Evolutionary conservation across 2,113 vertebrate genomes (phyloP), one percentile per base, ranked within the genome.

Genomic region (Sphaerodactylus townsendi): DNA sequence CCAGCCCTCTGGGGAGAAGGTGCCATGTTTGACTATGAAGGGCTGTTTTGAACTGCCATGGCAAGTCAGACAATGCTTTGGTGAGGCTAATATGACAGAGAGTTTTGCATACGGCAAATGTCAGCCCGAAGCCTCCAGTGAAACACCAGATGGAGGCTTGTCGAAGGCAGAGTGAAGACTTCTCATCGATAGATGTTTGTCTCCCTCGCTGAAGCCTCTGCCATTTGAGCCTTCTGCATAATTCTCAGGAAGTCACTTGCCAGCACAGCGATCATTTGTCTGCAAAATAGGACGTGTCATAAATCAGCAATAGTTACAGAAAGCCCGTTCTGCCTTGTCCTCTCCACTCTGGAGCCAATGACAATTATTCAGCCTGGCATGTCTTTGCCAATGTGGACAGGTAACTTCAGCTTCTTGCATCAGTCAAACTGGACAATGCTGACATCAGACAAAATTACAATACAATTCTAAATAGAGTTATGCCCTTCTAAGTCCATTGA

Each of bases 11-110:
- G n/a, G n/a, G n/a, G n/a, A n/a, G n/a, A n/a, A n/a, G n/a, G n/a
- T n/a, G n/a, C n/a, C n/a, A n/a, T 74, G 2, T 9, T 59, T 88
- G 83, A 81, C 83, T 82, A 85, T 46, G 86, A 82, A 88, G 76
- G 84, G 79, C 75, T 83, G 83, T 72, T 83, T 35, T 28, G 39
- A 76, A 76, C 88, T 81, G 59, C 56, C 10, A 33, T 86, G 80
- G 82, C n/a, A 50, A 74, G 56, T 30, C 72, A 83, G 48, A 23
- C 37, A 64, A 85, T 88, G 75, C 50, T 74, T 82, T 82, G 76
- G 10, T 86, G 74, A 83, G 71, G 70, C 50, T 91, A 88, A 91
- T 82, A 69, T 17, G 41, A 66, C 65, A 87, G 82, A 46, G 82
- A 56, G 8, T 11, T 86, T 1, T 37, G 68, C 85, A 87, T 72